These are phyloP conservation scores for Salpingus planirostris DNA, from an alignment of 2,888 invertebrate genomes.

Conservation along the genomic window DNA sequence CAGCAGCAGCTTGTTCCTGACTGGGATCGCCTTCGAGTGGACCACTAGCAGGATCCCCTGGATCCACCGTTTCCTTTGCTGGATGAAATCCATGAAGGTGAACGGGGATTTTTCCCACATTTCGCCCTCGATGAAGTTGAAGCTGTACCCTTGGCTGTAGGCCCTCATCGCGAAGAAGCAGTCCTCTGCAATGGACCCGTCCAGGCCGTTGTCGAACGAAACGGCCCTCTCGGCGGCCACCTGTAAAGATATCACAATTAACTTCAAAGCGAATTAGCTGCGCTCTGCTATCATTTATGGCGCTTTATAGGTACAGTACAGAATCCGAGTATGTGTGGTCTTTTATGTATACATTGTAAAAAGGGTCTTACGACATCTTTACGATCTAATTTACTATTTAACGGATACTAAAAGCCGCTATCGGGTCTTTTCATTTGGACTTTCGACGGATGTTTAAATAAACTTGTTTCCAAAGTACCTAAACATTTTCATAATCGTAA, in stretches of 20 bases:
- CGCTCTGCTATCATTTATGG: no score
- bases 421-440: no score
- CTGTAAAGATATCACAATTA: constrained; percentile 53
- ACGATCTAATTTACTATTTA: no score
- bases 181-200: constrained; percentile 97
- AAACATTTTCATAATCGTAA: no score
- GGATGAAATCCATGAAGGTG: constrained; percentile 88
- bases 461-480: no score
- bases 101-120: constrained; percentile 99
- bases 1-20: constrained; percentile 69
- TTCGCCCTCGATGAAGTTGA: constrained; percentile 95
- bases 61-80: constrained; percentile 94
- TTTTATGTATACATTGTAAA: no score
- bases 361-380: no score
- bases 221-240: constrained; percentile 84
- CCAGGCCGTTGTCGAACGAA: constrained; percentile 91
- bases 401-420: no score
- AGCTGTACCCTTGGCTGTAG: constrained; percentile 79
- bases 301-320: no score
- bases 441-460: no score
- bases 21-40: constrained; percentile 75
- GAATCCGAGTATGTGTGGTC: no score
- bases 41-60: constrained; percentile 85
- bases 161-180: constrained; percentile 97
- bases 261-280: no score